Evolutionary conservation across 1,140 invertebrate species (phyloP).

Genomic region (Calliphora vicina): DNA sequence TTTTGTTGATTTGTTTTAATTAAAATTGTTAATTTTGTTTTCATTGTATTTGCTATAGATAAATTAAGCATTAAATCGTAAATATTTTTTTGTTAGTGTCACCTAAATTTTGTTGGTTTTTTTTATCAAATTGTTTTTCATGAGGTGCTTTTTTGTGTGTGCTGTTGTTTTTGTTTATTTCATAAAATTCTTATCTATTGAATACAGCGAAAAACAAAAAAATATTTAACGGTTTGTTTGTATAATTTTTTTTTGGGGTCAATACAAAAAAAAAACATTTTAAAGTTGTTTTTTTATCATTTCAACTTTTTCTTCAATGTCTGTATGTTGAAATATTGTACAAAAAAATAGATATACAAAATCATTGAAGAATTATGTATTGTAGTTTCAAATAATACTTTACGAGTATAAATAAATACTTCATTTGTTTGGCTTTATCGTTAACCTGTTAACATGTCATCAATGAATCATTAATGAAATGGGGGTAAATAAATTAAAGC

Average conservation of each 20-base stretch:
- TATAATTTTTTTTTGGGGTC: neutral
- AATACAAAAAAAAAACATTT: neutral
- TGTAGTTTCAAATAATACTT: too few species aligned
- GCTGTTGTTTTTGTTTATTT: neutral
- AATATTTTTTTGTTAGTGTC: neutral
- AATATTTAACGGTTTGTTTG: neutral
- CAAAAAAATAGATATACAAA: neutral
- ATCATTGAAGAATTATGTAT: too few species aligned
- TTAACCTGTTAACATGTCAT: too few species aligned
- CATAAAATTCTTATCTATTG: conserved; percentile 10
- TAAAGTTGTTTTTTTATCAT: neutral
- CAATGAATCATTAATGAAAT: too few species aligned
- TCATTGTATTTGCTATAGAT: conserved; percentile 1
- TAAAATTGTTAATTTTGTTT: conserved; percentile 7
- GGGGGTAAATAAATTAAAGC: too few species aligned
- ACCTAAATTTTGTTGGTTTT: neutral
- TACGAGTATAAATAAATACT: too few species aligned
- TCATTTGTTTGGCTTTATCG: too few species aligned
- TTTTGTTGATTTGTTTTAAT: neutral
- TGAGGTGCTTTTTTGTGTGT: neutral
- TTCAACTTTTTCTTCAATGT: too few species aligned
- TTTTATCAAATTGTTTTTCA: conserved; percentile 7
- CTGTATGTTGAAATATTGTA: neutral
- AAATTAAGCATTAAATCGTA: neutral
- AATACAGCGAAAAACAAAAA: neutral